Percentiles rank a stretch among this genome's conserved stretches.
Evolutionary conservation across 2,113 vertebrate genomes (phyloP).

Genomic region (Brachyhypopomus gauderio): DNA sequence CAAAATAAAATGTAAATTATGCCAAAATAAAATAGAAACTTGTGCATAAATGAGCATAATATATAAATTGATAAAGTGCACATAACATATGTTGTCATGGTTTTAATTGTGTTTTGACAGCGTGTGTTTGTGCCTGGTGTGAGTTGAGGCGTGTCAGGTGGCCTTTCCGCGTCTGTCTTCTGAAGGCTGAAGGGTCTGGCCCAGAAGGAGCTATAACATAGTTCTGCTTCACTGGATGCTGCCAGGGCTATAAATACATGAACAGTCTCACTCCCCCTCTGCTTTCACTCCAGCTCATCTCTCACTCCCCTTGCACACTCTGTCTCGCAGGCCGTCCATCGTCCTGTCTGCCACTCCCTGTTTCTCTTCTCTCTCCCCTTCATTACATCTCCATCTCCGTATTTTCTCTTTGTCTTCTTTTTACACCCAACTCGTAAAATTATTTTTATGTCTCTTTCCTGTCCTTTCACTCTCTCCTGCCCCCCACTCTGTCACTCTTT

Average conservation of each 20-base stretch:
- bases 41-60: too few species aligned
- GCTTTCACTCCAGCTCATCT: slow-evolving; percentile 20
- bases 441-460: background rate
- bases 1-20: too few species aligned
- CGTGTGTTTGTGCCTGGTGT: background rate
- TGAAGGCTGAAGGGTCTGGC: background rate
- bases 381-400: background rate
- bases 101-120: too few species aligned
- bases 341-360: slow-evolving; percentile 28
- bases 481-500: background rate
- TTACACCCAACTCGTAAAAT: background rate
- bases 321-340: too few species aligned
- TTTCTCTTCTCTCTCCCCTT: slow-evolving; percentile 38
- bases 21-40: too few species aligned
- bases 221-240: slow-evolving; percentile 63
- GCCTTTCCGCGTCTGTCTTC: background rate
- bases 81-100: too few species aligned
- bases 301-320: background rate
- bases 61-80: too few species aligned
- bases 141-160: background rate
- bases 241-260: slow-evolving; percentile 64
- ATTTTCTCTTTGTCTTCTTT: background rate
- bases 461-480: background rate
- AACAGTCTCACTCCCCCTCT: slow-evolving; percentile 52
- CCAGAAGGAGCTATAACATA: slow-evolving; percentile 10